These are phyloP conservation scores for Eidolon helvum DNA, from an alignment of 2,113 vertebrate genomes.

Conservation along the genomic window DNA sequence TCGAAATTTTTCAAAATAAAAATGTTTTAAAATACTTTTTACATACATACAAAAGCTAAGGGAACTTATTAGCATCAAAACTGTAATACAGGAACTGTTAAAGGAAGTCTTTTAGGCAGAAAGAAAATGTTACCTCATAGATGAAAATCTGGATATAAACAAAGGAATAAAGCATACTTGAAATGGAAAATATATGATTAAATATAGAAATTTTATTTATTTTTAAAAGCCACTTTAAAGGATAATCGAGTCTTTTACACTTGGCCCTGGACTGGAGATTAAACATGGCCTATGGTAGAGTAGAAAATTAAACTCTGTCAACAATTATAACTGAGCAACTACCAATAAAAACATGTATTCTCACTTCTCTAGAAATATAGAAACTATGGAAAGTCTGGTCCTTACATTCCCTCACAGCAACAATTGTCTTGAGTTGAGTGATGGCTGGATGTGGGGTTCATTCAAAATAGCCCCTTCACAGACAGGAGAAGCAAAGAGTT, in stretches of 20 bases:
- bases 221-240: constrained; percentile 28
- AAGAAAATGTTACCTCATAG: constrained; percentile 38
- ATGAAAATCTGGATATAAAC: background rate
- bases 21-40: constrained; percentile 3
- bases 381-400: background rate
- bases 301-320: constrained; percentile 15
- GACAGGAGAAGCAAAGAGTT: no score
- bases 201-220: constrained; percentile 11
- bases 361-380: constrained; percentile 1
- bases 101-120: constrained; percentile 42
- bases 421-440: background rate
- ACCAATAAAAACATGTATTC: background rate
- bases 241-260: background rate
- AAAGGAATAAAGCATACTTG: background rate
- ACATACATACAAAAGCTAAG: constrained; percentile 22
- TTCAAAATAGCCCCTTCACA: no score
- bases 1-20: constrained; percentile 24
- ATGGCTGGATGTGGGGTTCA: background rate
- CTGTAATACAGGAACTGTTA: constrained; percentile 20
- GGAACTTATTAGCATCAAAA: constrained; percentile 29
- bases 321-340: background rate
- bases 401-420: background rate
- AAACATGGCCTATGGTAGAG: background rate
- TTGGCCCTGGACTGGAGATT: background rate
- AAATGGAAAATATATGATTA: background rate